Conservation (phyloP, 2,797 vertebrate species). For the Brachyrhaphis roseni region DNA sequence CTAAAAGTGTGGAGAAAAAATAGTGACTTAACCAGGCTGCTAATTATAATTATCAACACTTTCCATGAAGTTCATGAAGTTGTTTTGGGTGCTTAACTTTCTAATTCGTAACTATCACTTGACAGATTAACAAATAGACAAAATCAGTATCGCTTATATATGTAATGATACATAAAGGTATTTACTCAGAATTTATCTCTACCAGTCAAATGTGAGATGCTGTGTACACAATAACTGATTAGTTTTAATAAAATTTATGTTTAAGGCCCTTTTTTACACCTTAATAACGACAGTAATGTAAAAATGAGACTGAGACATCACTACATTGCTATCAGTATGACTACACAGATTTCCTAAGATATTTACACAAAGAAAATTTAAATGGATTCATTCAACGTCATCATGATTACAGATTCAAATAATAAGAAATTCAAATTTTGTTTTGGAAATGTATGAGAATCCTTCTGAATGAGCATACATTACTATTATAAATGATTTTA, state of each 20-base stretch:
- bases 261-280: neutral
- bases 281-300: neutral
- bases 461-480: neutral
- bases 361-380: neutral
- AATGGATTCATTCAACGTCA: neutral
- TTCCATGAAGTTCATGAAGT: neutral
- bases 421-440: neutral
- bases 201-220: neutral
- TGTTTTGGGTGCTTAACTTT: neutral
- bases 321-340: neutral
- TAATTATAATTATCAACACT: neutral
- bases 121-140: neutral
- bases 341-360: neutral
- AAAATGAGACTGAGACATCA: neutral
- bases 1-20: slow-evolving; percentile 32
- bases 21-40: neutral
- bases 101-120: neutral
- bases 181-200: neutral
- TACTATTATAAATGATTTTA: neutral
- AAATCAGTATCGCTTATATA: neutral
- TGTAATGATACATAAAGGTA: neutral
- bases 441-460: neutral
- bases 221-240: neutral
- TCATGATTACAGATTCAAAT: neutral
- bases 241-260: neutral